Percentiles rank a stretch among this genome's conserved stretches.
Evolutionary conservation across 2,888 invertebrate genomes (phyloP).

Genomic region (Polydesmus complanatus): DNA sequence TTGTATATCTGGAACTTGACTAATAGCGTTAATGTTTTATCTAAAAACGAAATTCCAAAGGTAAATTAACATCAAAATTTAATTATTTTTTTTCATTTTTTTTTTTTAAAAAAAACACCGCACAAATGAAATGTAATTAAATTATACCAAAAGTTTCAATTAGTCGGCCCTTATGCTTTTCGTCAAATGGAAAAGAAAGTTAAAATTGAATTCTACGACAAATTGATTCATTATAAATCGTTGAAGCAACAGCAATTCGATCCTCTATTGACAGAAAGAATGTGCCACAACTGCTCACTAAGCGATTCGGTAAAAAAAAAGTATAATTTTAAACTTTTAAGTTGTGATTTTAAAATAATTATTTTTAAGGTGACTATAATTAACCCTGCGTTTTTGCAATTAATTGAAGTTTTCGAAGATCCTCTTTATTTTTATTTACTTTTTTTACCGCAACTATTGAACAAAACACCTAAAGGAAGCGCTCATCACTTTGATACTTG

Average conservation of each 20-base stretch:
- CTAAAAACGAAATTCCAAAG: not conserved
- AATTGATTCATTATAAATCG: conserved; percentile 1
- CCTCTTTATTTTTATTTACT: not conserved
- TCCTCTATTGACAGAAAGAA: not conserved
- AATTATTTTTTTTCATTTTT: not conserved
- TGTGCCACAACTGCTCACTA: not conserved
- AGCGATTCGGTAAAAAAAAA: not conserved
- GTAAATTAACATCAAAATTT: not conserved
- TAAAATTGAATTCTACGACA: conserved; percentile 2
- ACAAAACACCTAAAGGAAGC: not conserved
- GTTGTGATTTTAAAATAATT: not conserved
- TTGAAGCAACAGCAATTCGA: conserved; percentile 8
- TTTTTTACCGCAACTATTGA: not conserved
- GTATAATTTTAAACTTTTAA: not conserved
- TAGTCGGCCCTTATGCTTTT: conserved; percentile 7
- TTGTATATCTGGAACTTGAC: conserved; percentile 7
- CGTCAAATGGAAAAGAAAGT: conserved; percentile 3
- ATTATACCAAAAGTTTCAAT: not conserved
- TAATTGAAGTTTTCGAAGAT: not conserved
- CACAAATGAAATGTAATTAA: not conserved
- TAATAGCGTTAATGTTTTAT: not conserved
- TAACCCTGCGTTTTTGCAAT: conserved; percentile 9
- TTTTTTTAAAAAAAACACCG: not conserved
- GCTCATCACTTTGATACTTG: not conserved
- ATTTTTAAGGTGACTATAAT: not conserved